These are phyloP conservation scores for Andrena camellia DNA, from an alignment of 2,888 invertebrate species.

Conservation along the genomic window DNA sequence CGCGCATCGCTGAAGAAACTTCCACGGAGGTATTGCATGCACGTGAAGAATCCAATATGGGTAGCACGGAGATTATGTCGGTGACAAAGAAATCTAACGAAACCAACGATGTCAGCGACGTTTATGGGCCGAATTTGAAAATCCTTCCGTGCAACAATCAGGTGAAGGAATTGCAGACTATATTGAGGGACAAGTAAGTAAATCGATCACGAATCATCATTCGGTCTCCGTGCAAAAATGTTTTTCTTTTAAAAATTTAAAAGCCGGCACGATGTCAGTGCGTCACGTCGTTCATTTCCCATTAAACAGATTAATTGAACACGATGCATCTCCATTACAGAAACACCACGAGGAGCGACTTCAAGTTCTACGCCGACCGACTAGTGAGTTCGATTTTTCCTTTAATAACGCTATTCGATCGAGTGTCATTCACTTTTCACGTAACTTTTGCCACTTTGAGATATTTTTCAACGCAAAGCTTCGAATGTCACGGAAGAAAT, in stretches of 20 bases:
- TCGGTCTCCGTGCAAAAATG: neutral
- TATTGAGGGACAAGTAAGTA: constrained; percentile 93
- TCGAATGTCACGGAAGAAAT: neutral
- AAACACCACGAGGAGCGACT: constrained; percentile 96
- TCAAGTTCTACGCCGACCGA: constrained; percentile 99
- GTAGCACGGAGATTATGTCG: constrained; percentile 72
- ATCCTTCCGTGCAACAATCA: constrained; percentile 91
- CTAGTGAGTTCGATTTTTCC: constrained; percentile 86
- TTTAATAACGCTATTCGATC: neutral
- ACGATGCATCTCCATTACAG: constrained; percentile 86
- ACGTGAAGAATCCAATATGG: constrained; percentile 67
- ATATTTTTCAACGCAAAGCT: neutral
- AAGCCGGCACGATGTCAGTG: constrained; percentile 21
- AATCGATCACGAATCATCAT: neutral
- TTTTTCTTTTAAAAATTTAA: neutral
- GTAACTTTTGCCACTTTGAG: neutral
- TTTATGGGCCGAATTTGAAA: constrained; percentile 90
- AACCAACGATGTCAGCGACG: constrained; percentile 85
- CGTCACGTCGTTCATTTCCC: constrained; percentile 1
- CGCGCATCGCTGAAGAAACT: constrained; percentile 1
- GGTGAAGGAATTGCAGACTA: constrained; percentile 94
- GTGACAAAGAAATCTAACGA: constrained; percentile 68
- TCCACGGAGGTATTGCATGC: constrained; percentile 10
- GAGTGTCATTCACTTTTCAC: neutral
- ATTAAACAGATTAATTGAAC: constrained; percentile 22